phyloP scores from a whole-genome alignment of 2,888 invertebrate genomes.

The Suillia variegata region DNA sequence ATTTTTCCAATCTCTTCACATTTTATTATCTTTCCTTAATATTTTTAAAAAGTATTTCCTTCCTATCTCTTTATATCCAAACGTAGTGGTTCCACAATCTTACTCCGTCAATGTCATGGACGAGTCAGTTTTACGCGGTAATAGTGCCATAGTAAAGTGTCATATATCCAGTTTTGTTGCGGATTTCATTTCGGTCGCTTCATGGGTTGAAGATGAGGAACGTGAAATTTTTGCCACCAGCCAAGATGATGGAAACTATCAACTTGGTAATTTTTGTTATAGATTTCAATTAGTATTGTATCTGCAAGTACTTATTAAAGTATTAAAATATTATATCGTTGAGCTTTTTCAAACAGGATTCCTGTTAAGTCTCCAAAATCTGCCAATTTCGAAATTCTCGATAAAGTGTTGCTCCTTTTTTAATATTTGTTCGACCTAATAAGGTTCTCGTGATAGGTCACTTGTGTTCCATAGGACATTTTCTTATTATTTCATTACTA shows the following conservation, averaged over 20 bases:
- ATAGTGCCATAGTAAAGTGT: conserved; percentile 90
- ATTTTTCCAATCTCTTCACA: too few relatives aligned
- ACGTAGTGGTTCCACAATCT: conserved; percentile 84
- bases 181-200: conserved; percentile 83
- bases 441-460: too few relatives aligned
- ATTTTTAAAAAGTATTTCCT: too few relatives aligned
- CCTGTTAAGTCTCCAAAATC: not conserved
- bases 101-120: conserved; percentile 92
- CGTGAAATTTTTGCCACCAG: conserved; percentile 62
- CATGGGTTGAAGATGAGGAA: conserved; percentile 84
- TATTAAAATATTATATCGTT: not conserved
- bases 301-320: not conserved
- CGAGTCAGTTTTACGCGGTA: conserved; percentile 88
- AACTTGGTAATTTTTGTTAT: conserved; percentile 39
- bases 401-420: too few relatives aligned
- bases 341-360: too few relatives aligned
- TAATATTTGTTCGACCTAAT: too few relatives aligned
- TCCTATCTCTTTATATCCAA: conserved; percentile 8
- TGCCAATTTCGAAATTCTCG: not conserved
- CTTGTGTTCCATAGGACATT: not conserved
- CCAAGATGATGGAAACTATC: conserved; percentile 37
- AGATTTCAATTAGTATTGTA: conserved; percentile 13
- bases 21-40: conserved; percentile 14
- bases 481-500: conserved; percentile 1
- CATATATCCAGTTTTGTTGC: conserved; percentile 93